phyloP scores from a whole-genome alignment of 2,797 vertebrate genomes.

The Gymnodraco acuticeps region DNA sequence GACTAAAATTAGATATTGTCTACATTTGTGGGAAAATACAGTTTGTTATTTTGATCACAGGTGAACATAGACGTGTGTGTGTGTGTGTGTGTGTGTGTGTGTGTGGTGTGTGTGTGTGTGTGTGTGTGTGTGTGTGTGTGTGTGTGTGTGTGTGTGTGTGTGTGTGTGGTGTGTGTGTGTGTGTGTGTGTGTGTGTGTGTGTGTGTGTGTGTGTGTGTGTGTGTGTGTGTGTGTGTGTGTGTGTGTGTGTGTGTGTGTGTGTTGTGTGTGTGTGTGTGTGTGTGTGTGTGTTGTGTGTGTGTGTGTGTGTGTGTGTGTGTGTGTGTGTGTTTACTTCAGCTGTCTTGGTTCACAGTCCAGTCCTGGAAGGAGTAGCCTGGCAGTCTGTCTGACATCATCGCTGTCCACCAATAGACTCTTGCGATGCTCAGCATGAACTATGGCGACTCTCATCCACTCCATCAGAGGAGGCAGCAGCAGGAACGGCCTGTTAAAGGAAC shows the following conservation, averaged over 20 bases:
- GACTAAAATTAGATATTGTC: neutral
- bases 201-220: no score
- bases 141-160: no score
- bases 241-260: no score
- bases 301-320: conserved; percentile 1
- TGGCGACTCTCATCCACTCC: conserved; percentile 99
- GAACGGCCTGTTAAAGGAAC: conserved; percentile 87
- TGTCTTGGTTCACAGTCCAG: conserved; percentile 97
- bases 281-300: neutral
- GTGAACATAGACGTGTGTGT: neutral
- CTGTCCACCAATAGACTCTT: conserved; percentile 95
- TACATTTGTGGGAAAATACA: neutral
- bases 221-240: no score
- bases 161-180: neutral
- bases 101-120: no score
- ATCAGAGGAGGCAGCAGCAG: conserved; percentile 95
- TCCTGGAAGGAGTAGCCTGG: conserved; percentile 93
- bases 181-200: neutral
- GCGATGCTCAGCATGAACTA: conserved; percentile 96
- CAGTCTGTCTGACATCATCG: conserved; percentile 95
- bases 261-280: conserved; percentile 14
- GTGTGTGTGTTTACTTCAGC: conserved; percentile 87
- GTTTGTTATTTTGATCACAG: no score
- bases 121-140: no score
- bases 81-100: neutral